Base-by-base conservation (phyloP, 2,888 invertebrate genomes). In the Eristalinus aeneus region DNA sequence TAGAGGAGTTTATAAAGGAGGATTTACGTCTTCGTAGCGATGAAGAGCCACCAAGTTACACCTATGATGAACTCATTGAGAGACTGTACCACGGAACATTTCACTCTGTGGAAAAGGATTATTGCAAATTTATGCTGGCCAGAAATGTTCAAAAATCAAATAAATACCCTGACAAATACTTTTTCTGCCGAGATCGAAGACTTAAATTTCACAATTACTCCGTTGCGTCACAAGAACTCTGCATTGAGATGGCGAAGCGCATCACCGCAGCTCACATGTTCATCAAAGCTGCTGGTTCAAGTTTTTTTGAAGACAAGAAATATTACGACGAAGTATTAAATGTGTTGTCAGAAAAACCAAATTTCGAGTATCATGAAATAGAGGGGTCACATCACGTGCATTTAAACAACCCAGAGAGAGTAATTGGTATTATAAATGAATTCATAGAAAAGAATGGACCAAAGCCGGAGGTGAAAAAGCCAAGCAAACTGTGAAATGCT, bases 381-480 rank as follows among this genome's bases (percentile, higher is more conserved):
- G 93, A 95, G 69, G 96, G 96, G 1, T 94, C 94, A 2, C 97
- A 97, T 92, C 96, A 96, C 91, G 92, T 95, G 78, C 97, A 97
- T 92, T 93, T 97, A 88, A 95, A 95, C 88, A 93, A 95, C 89
- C 95, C 96, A 3, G 94, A 95, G 90, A 89, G 89, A 71, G 92
- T 96, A 36, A 94, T 94, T 20, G 93, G 93, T 0, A 90, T 93
- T 54, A 93, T 96, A 68, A 93, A 93, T 87, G 92, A 93, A 31
- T 96, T 96, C 90, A 93, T 95, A 81, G 94, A 93, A 67, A 90
- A 90, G 31, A 90, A 90, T 94, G 95, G 90, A 93, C 94, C 80
- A 92, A 95, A 88, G 95, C 96, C 91, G 92, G 94, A 1, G 92
- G 95, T 89, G 89, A 95, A 74, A 94, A 95, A 90, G 90, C 93